Evolutionary conservation across 2,797 vertebrate species (phyloP).

Genomic region (Menidia menidia): DNA sequence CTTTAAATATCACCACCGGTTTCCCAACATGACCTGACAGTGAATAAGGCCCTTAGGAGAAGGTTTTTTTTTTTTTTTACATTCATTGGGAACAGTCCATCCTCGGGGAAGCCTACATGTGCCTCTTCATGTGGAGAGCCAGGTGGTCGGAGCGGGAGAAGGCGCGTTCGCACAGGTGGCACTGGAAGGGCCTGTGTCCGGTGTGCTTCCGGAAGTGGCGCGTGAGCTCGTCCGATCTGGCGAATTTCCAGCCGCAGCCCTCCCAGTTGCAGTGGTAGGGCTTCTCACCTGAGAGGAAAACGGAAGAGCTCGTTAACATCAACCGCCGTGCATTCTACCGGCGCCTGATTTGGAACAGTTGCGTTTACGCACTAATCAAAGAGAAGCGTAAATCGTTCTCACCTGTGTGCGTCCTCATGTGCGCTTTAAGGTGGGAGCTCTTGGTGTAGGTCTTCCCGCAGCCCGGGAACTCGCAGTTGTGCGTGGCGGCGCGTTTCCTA

Average conservation of each 20-base stretch:
- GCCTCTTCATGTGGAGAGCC: conserved; percentile 95
- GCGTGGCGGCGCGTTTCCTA: conserved; percentile 91
- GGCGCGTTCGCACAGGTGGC: conserved; percentile 92
- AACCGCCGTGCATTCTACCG: neutral
- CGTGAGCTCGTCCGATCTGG: conserved; percentile 91
- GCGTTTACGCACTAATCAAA: too few relatives aligned
- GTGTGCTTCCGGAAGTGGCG: conserved; percentile 95
- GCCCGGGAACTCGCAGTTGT: conserved; percentile 92
- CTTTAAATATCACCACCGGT: neutral
- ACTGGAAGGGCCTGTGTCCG: conserved; percentile 92
- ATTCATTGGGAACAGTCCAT: conserved; percentile 9
- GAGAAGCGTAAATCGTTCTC: conserved; percentile 19
- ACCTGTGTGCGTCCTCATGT: conserved; percentile 95
- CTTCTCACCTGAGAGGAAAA: conserved; percentile 85
- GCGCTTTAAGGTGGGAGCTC: conserved; percentile 94
- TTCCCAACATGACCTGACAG: conserved; percentile 1
- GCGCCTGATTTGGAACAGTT: too few relatives aligned
- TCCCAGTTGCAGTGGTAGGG: conserved; percentile 97
- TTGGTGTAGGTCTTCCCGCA: conserved; percentile 96
- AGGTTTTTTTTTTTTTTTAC: neutral
- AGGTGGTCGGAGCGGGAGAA: conserved; percentile 94
- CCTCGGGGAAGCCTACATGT: conserved; percentile 82
- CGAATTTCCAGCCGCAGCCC: conserved; percentile 96
- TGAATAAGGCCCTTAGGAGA: too few relatives aligned
- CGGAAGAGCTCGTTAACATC: neutral